Evolutionary conservation across 1,140 invertebrate species (phyloP).

Genomic region (Cherax quadricarinatus): DNA sequence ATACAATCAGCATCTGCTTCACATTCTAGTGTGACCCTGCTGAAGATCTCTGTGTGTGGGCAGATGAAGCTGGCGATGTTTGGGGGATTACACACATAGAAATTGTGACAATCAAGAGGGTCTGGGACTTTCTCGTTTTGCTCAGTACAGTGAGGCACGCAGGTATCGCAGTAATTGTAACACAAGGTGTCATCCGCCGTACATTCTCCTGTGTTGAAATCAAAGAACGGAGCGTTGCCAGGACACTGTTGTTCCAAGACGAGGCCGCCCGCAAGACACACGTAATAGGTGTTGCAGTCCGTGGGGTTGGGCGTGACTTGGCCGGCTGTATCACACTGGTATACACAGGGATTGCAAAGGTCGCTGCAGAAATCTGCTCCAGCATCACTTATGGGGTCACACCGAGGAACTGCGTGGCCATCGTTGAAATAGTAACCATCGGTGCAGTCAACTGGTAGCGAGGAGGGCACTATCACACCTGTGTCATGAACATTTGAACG

Average conservation of each 20-base stretch:
- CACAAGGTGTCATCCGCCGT: background rate
- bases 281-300: constrained; percentile 23
- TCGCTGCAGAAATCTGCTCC: background rate
- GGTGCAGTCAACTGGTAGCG: background rate
- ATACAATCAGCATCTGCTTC: background rate
- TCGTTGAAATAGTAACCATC: background rate
- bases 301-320: background rate
- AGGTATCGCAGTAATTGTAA: background rate
- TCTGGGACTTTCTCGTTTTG: background rate
- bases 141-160: background rate
- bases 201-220: background rate
- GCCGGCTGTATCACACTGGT: background rate
- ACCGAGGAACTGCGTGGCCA: background rate
- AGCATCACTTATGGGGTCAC: background rate
- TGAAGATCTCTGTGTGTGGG: background rate
- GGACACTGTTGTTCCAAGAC: background rate
- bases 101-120: constrained; percentile 14
- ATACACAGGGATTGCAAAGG: constrained; percentile 5
- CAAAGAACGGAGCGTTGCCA: background rate
- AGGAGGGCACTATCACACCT: background rate
- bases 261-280: background rate
- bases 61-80: background rate
- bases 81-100: constrained; percentile 13
- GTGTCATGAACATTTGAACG: background rate
- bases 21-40: background rate